Evolutionary conservation across 1,140 invertebrate genomes (phyloP).

Genomic region (Ridgeia piscesae): DNA sequence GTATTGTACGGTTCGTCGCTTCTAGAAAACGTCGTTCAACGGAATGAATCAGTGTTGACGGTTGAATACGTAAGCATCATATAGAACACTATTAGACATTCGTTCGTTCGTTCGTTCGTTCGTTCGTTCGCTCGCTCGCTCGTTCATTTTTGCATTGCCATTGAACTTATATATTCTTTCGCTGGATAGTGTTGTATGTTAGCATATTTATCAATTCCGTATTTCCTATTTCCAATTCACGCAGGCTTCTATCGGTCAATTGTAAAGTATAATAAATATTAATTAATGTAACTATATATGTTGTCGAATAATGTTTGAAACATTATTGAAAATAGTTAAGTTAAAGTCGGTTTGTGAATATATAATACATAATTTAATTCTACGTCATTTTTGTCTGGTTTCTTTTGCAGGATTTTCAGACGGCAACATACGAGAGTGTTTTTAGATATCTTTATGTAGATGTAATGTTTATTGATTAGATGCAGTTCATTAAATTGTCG

Average conservation of each 20-base stretch:
- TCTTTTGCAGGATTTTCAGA: background rate
- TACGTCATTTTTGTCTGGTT: background rate
- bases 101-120: background rate
- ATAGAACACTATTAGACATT: background rate
- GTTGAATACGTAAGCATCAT: conserved; percentile 14
- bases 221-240: background rate
- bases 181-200: background rate
- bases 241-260: background rate
- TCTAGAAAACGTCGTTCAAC: background rate
- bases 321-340: background rate
- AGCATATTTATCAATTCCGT: background rate
- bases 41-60: background rate
- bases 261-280: background rate
- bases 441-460: background rate
- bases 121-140: background rate
- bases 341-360: background rate
- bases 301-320: background rate
- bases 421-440: background rate
- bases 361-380: too few species aligned
- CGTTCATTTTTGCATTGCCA: too few species aligned
- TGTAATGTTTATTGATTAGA: too few species aligned
- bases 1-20: background rate
- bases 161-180: background rate
- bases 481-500: too few species aligned
- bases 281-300: background rate